Conservation (phyloP, 2,888 invertebrate genomes). For the Brachyopa scutellaris region DNA sequence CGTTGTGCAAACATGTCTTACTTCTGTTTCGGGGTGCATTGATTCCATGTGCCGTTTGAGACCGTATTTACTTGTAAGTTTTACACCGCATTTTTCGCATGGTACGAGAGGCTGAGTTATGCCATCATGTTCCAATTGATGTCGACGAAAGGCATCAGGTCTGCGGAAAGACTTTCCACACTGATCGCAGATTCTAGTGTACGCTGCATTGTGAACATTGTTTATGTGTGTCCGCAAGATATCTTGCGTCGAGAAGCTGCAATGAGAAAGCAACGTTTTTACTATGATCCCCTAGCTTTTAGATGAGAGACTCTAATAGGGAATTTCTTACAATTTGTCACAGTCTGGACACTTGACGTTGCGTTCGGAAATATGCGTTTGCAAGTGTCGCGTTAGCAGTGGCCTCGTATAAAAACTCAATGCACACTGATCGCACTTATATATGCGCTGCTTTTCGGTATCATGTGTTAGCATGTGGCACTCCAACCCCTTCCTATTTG, state of each 20-base stretch:
- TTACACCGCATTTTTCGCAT: conserved; percentile 78
- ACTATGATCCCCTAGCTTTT: too few relatives aligned
- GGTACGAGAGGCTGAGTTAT: conserved; percentile 75
- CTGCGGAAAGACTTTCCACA: conserved; percentile 79
- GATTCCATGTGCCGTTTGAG: conserved; percentile 79
- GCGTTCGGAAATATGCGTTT: conserved; percentile 78
- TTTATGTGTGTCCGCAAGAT: conserved; percentile 77
- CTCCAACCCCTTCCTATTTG: conserved; percentile 76
- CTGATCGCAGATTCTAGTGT: conserved; percentile 79
- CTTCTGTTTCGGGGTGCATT: conserved; percentile 77
- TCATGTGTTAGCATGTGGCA: conserved; percentile 77
- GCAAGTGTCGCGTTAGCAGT: conserved; percentile 77
- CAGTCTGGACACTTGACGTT: conserved; percentile 78
- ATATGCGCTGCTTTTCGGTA: conserved; percentile 75
- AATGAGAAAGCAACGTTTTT: conserved; percentile 27
- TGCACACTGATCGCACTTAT: conserved; percentile 78
- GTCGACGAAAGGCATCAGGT: conserved; percentile 76
- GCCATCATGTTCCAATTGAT: conserved; percentile 78
- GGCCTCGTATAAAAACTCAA: conserved; percentile 77
- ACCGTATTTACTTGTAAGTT: conserved; percentile 77
- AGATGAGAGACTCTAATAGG: not conserved
- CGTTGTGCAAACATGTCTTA: conserved; percentile 76
- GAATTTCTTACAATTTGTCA: conserved; percentile 76
- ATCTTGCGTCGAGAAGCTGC: conserved; percentile 77
- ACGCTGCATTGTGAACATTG: conserved; percentile 77